Base-by-base conservation (phyloP, 2,113 vertebrate species). In the Typhlomys cinereus region DNA sequence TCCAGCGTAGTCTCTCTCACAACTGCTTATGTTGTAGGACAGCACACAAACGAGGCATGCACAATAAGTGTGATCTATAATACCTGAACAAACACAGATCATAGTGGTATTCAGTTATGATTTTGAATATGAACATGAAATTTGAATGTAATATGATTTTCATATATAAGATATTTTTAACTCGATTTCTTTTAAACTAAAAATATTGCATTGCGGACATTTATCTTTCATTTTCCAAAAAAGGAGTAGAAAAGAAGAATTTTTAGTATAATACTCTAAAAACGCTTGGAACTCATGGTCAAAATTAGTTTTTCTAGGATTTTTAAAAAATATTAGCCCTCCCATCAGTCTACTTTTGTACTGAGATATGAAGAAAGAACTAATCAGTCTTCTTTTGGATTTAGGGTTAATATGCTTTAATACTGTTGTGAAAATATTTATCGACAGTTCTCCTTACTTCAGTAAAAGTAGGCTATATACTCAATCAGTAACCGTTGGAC, bases 81-180 rank as follows among this genome's bases (percentile, higher is more conserved):
- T 13, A 50, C 10, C 44, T 21, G 67, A 85, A 74, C 2, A 48
- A 90, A 15, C 36, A n/a, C 39, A 14, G 36, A 64, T n/a, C 10
- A 46, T 11, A 34, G 15, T 11, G 31, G 20, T 15, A 4, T 50
- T 74, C 15, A 7, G 54, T 61, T 62, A 27, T 5, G 44, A 48
- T 66, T 66, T 39, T 39, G 44, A 62, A 48, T 36, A 67, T 5
- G n/a, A n/a, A n/a, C n/a, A n/a, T 80, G 29, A 94, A 78, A 75
- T 34, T 79, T 89, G 52, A 50, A 92, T 70, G 83, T 91, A 20
- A 89, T 36, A 31, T 39, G 12, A 29, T 52, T 94, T 88, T 84
- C 73, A 48, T 15, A 2, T 71, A 20, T 61, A 7, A 92, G 46
- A 41, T 74, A 83, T 36, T 46, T 89, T 81, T 86, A 20, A 39